These are phyloP conservation scores for Limnephilus marmoratus DNA, from an alignment of 2,888 invertebrate genomes.

Conservation along the genomic window DNA sequence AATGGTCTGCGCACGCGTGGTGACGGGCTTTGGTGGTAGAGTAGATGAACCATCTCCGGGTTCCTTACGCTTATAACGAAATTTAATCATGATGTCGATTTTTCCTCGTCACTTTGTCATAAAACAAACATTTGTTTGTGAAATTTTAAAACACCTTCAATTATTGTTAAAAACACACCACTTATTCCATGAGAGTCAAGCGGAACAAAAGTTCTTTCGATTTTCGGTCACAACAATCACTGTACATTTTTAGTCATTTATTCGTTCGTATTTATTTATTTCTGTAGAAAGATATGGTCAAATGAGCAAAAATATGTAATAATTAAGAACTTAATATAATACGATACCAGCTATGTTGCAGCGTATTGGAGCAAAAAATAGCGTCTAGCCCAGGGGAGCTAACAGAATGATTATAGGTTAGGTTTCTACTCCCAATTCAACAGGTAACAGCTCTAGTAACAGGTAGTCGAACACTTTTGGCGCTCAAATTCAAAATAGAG, in stretches of 20 bases:
- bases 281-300: neutral
- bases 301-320: constrained; percentile 16
- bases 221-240: constrained; percentile 18
- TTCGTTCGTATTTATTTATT: constrained; percentile 31
- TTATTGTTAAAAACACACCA: constrained; percentile 67
- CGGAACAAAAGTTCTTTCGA: constrained; percentile 29
- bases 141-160: constrained; percentile 22
- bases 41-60: constrained; percentile 67
- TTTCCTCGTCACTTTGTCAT: constrained; percentile 41
- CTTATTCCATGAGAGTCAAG: constrained; percentile 57
- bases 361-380: constrained; percentile 29
- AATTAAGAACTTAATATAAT: neutral
- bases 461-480: constrained; percentile 42
- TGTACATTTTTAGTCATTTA: constrained; percentile 31
- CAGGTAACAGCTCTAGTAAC: constrained; percentile 4
- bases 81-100: constrained; percentile 78
- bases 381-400: constrained; percentile 15
- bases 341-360: neutral
- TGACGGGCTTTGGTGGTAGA: constrained; percentile 61
- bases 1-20: constrained; percentile 46
- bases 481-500: constrained; percentile 9
- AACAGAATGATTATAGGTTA: constrained; percentile 21
- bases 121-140: constrained; percentile 36
- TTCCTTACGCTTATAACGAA: constrained; percentile 82
- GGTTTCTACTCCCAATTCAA: neutral